Conservation (phyloP, 2,113 vertebrate genomes). For the Rhea pennata region DNA sequence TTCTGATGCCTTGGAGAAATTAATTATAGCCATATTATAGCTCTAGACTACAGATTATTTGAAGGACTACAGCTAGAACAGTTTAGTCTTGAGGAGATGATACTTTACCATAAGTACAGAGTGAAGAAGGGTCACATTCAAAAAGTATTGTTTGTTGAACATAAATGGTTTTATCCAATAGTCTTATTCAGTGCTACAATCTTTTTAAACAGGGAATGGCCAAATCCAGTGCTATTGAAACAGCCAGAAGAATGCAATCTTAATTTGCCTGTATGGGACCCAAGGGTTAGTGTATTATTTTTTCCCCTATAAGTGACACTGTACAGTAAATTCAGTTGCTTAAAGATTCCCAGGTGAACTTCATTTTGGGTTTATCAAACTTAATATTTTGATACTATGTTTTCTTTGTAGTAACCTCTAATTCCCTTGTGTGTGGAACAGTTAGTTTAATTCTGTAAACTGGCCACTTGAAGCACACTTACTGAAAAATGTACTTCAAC, state of each 20-base stretch:
- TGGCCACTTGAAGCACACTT: background rate
- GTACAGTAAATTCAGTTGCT: slow-evolving; percentile 72
- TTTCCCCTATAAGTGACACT: slow-evolving; percentile 80
- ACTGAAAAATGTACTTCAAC: slow-evolving; percentile 21
- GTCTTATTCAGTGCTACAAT: slow-evolving; percentile 86
- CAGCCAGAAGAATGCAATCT: slow-evolving; percentile 90
- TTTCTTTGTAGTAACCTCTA: slow-evolving; percentile 37
- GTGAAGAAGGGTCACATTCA: slow-evolving; percentile 66
- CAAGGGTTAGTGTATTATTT: slow-evolving; percentile 89
- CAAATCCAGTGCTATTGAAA: slow-evolving; percentile 90
- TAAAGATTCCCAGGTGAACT: slow-evolving; percentile 59
- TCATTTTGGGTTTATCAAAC: slow-evolving; percentile 44
- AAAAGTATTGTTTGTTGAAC: slow-evolving; percentile 75
- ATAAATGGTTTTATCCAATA: slow-evolving; percentile 72
- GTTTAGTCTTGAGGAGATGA: background rate
- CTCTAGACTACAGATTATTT: background rate
- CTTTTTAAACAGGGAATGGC: slow-evolving; percentile 91
- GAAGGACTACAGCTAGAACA: background rate
- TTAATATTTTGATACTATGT: slow-evolving; percentile 23
- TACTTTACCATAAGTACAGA: slow-evolving; percentile 33
- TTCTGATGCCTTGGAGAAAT: background rate
- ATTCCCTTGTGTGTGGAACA: slow-evolving; percentile 46
- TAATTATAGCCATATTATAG: background rate
- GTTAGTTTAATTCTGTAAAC: slow-evolving; percentile 49
- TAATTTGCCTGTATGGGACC: slow-evolving; percentile 92